These are phyloP conservation scores for Tokudaia muenninki DNA, from an alignment of 2,797 vertebrate species.

Conservation along the genomic window DNA sequence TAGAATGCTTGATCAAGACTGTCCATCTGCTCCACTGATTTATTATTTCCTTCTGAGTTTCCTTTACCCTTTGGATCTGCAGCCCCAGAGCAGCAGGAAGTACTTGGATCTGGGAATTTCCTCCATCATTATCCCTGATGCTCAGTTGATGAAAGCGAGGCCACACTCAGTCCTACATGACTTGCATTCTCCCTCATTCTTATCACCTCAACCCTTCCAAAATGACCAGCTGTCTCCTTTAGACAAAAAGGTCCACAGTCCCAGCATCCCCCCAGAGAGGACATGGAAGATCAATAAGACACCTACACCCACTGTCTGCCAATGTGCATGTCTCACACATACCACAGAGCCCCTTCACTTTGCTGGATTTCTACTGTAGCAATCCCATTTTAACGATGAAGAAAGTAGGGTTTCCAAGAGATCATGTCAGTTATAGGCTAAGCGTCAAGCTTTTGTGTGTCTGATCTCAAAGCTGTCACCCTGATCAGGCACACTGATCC, in stretches of 20 bases:
- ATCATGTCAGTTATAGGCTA: neutral
- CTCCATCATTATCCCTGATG: constrained; percentile 3
- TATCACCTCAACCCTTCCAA: constrained; percentile 27
- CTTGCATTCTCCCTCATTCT: neutral
- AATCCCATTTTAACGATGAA: constrained; percentile 23
- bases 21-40: constrained; percentile 43
- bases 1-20: neutral
- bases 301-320: neutral
- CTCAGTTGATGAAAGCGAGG: neutral
- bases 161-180: neutral
- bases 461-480: constrained; percentile 6
- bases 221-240: neutral
- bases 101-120: constrained; percentile 53
- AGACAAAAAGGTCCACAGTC: neutral
- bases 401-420: neutral
- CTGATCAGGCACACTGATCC: neutral
- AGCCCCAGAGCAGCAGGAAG: constrained; percentile 41
- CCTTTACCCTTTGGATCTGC: constrained; percentile 37
- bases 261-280: neutral
- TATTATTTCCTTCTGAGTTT: constrained; percentile 53
- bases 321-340: neutral
- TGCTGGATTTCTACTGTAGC: neutral
- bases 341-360: neutral
- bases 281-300: neutral
- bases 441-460: neutral